A percentile compares a stretch with the other conserved stretches of the same genome.
Evolutionary conservation across 2,797 vertebrate species (phyloP).

Genomic region (Heterohyrax brucei): DNA sequence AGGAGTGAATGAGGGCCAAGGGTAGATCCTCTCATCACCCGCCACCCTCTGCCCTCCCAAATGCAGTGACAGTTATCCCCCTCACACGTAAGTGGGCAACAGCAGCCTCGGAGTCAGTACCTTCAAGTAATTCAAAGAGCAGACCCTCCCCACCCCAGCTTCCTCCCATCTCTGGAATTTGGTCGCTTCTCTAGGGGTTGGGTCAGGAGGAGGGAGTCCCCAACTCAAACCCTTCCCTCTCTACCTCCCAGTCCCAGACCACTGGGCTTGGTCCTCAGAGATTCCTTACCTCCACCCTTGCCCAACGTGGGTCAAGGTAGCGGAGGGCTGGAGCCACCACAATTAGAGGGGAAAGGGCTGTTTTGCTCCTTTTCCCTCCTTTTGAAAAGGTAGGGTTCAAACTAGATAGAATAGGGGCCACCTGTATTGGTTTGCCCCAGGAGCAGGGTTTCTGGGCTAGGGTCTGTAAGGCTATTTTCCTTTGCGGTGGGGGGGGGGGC

Average conservation of each 20-base stretch:
- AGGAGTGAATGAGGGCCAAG: conserved; percentile 52
- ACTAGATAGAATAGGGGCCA: conserved; percentile 67
- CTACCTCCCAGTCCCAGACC: conserved; percentile 82
- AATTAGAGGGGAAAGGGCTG: conserved; percentile 68
- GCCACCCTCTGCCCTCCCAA: conserved; percentile 78
- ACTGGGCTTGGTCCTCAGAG: conserved; percentile 87
- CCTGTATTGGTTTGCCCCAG: conserved; percentile 70
- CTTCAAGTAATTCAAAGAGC: conserved; percentile 88
- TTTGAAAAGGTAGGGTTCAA: conserved; percentile 75
- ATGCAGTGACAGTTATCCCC: conserved; percentile 82
- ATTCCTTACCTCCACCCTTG: conserved; percentile 72
- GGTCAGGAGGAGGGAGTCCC: conserved; percentile 77
- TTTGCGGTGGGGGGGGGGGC: conserved; percentile 82
- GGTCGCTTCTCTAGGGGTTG: conserved; percentile 85
- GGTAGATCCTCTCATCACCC: conserved; percentile 53
- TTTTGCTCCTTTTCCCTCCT: conserved; percentile 81
- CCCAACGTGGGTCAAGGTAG: conserved; percentile 64
- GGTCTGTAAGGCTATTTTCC: conserved; percentile 89
- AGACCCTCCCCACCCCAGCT: conserved; percentile 83
- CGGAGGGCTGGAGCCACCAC: conserved; percentile 70
- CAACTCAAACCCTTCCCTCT: conserved; percentile 78
- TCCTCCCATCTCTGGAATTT: conserved; percentile 85
- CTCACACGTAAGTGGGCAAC: conserved; percentile 83
- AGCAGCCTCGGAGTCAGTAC: conserved; percentile 88
- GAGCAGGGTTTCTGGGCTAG: conserved; percentile 83